These are phyloP conservation scores for Lasioglossum calceatum DNA, from an alignment of 2,888 invertebrate species.

Conservation along the genomic window DNA sequence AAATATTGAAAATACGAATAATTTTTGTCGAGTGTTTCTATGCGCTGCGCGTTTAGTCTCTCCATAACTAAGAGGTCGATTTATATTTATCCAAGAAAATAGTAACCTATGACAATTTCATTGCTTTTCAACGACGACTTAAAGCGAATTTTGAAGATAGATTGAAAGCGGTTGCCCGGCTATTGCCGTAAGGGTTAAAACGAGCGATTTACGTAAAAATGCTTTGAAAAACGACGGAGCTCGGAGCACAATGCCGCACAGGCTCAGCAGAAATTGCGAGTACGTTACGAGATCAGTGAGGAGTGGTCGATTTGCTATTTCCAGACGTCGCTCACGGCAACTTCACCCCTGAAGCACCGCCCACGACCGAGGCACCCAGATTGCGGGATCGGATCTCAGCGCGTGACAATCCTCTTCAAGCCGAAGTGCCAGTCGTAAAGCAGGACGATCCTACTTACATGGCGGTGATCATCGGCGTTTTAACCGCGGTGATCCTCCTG, in stretches of 20 bases:
- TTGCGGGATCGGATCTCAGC: slow-evolving; percentile 78
- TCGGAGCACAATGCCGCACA: neutral
- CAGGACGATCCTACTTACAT: slow-evolving; percentile 86
- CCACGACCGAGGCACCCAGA: slow-evolving; percentile 82
- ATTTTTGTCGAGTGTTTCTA: neutral
- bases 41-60: neutral
- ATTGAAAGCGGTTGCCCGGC: neutral
- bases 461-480: slow-evolving; percentile 86
- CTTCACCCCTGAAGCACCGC: slow-evolving; percentile 85
- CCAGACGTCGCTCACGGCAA: slow-evolving; percentile 86
- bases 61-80: neutral
- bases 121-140: neutral
- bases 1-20: neutral
- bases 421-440: slow-evolving; percentile 84
- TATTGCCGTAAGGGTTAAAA: neutral
- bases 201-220: neutral
- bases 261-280: neutral
- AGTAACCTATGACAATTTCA: neutral
- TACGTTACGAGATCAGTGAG: slow-evolving; percentile 18
- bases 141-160: neutral
- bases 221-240: neutral
- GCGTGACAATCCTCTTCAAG: slow-evolving; percentile 78
- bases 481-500: slow-evolving; percentile 86
- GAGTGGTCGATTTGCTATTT: slow-evolving; percentile 56
- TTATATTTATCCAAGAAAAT: neutral